Conservation (phyloP, 2,113 vertebrate species). For the Pipra filicauda region DNA sequence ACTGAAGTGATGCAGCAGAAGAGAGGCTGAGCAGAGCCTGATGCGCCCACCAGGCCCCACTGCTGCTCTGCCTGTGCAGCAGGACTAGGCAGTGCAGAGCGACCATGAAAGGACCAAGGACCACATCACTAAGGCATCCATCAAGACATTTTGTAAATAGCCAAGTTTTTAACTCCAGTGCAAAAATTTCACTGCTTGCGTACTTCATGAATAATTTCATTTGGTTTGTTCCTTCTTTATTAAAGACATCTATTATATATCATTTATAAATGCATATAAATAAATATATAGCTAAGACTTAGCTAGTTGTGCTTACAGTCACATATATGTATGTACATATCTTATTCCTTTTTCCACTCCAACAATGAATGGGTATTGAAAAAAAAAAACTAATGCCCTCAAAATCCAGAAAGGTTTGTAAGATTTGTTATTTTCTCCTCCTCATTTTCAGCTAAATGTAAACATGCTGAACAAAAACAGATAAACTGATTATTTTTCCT, state of each 20-base stretch:
- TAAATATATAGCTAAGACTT: neutral
- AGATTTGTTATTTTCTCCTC: neutral
- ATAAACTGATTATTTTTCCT: neutral
- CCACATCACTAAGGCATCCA: neutral
- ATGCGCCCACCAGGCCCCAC: neutral
- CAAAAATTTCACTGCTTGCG: neutral
- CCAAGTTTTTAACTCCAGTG: neutral
- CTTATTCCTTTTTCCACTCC: neutral
- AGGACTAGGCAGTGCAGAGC: neutral
- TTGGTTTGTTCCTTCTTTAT: neutral
- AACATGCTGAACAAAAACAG: neutral
- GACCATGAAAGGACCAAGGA: neutral
- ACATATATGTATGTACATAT: neutral
- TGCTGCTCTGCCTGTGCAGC: neutral
- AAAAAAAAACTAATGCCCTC: neutral
- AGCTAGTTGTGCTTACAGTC: neutral
- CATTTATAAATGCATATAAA: neutral
- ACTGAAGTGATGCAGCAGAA: neutral
- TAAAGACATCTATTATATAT: neutral
- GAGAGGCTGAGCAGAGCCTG: neutral
- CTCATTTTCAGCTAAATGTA: neutral
- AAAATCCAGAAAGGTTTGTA: neutral
- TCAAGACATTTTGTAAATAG: neutral
- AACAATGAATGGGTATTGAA: neutral
- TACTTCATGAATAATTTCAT: neutral